Base-by-base conservation (phyloP, 1,140 invertebrate species). In the Hestina assimilis region DNA sequence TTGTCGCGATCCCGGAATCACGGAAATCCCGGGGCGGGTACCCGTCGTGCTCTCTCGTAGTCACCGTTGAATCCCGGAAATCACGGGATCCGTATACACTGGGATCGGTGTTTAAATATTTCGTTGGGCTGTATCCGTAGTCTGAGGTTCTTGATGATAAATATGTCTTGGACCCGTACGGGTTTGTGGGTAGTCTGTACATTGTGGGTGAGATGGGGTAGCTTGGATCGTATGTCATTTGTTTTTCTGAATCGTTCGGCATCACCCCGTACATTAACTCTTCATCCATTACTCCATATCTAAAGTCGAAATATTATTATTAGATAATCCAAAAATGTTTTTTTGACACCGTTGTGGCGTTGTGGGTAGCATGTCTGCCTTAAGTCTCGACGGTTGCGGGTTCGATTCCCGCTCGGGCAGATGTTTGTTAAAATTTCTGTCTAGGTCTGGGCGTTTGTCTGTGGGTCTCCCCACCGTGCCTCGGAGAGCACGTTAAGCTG, bases 21-120 rank as follows among this genome's bases (percentile, higher is more conserved):
- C 91, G 81, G 51, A 89, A 93, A 87, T 91, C 93, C 89, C 74
- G 92, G 75, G 79, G 92, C 66, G 70, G 90, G 68, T 84, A 92
- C 11, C 83, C 77, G 60, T 93, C 91, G 69, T 91, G 82, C 14
- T 87, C 84, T 26, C 84, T 43, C 1, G 56, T 69, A 0, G 80
- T 75, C 0, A 83, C 79, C 1, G 67, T 72, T 0, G 78, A 75
- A 33, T 83, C 79, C 28, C 80, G 55, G 35, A 87, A 83, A 60
- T 87, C 82, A 33, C 84, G 65, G 0, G 80, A 84, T 2, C 84
- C 82, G 59, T 85, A 87, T 0, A 87, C 62, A 48, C 79, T 86
- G 1, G 75, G 61, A 8, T 89, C 88, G 0, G 77, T 59, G 48
- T 81, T 89, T 0, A 89, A 46, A 51, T 88, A 89, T 60, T 89